These are phyloP conservation scores for Trissolcus brochymenae DNA, from an alignment of 2,888 invertebrate species.

Conservation along the genomic window DNA sequence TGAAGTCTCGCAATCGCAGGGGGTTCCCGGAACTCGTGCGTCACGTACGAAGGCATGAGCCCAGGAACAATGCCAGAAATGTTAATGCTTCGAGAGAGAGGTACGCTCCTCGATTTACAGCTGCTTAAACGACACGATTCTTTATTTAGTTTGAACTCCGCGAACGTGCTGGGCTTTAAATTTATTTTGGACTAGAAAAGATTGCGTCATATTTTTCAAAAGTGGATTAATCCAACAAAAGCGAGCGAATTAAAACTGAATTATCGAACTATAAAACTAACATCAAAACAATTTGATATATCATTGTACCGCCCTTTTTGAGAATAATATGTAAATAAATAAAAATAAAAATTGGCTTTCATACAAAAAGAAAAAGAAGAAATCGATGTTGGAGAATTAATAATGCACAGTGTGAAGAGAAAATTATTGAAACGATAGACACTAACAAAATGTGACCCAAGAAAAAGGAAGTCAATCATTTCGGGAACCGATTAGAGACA, in stretches of 20 bases:
- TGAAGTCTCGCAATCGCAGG: conserved; percentile 50
- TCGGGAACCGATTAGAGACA: conserved; percentile 39
- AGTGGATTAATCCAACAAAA: background rate
- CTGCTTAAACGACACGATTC: conserved; percentile 49
- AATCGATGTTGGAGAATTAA: too few species aligned
- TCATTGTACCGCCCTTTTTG: too few species aligned
- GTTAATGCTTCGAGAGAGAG: conserved; percentile 32
- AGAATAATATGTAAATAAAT: too few species aligned
- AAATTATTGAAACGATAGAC: too few species aligned
- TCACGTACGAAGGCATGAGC: conserved; percentile 44
- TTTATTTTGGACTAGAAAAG: conserved; percentile 47
- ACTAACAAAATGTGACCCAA: too few species aligned
- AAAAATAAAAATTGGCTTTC: too few species aligned
- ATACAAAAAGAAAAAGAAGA: too few species aligned
- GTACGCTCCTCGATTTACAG: conserved; percentile 39
- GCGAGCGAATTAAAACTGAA: too few species aligned
- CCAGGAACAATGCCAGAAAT: conserved; percentile 54
- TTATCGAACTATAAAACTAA: too few species aligned
- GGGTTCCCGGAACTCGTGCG: conserved; percentile 53
- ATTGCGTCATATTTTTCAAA: conserved; percentile 40
- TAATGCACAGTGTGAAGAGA: too few species aligned
- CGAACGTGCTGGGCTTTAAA: conserved; percentile 21
- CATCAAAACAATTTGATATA: too few species aligned
- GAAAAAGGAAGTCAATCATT: conserved; percentile 11
- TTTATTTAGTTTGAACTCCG: conserved; percentile 51